A percentile compares a stretch with the other conserved stretches of the same genome.
These are phyloP conservation scores for Thryonomys swinderianus DNA, from an alignment of 2,113 vertebrate genomes.

Conservation along the genomic window DNA sequence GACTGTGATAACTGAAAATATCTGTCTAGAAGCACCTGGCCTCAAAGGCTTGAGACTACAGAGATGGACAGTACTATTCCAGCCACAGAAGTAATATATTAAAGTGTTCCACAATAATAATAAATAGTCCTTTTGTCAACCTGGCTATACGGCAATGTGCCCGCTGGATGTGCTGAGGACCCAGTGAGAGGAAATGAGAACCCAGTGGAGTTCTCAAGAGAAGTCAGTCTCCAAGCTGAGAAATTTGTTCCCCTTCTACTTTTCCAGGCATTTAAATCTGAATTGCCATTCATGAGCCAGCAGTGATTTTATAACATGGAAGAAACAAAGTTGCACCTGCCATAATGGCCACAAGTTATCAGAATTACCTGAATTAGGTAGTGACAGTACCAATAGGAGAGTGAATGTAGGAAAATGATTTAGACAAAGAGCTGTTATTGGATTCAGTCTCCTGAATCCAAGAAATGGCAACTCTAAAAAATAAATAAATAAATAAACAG, in stretches of 20 bases:
- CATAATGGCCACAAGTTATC: neutral
- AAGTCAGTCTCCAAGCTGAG: neutral
- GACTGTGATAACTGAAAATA: conserved; percentile 19
- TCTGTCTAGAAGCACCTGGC: neutral
- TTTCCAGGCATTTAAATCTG: conserved; percentile 8
- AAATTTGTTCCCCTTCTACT: neutral
- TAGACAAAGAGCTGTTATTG: neutral
- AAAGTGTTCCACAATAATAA: neutral
- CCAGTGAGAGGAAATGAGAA: neutral
- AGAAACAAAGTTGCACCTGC: neutral
- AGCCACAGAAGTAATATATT: neutral
- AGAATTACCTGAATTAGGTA: neutral
- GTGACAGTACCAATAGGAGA: neutral
- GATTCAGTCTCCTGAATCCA: neutral
- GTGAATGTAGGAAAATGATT: neutral
- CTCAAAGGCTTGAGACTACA: neutral
- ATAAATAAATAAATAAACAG: neutral
- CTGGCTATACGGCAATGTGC: neutral
- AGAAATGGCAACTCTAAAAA: neutral
- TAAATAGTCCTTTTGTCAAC: neutral
- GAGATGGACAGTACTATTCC: neutral
- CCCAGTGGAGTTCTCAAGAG: neutral
- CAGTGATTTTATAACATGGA: neutral
- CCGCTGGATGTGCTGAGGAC: neutral
- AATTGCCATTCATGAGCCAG: neutral